phyloP scores from a whole-genome alignment of 2,113 vertebrate genomes.

The Castor canadensis region DNA sequence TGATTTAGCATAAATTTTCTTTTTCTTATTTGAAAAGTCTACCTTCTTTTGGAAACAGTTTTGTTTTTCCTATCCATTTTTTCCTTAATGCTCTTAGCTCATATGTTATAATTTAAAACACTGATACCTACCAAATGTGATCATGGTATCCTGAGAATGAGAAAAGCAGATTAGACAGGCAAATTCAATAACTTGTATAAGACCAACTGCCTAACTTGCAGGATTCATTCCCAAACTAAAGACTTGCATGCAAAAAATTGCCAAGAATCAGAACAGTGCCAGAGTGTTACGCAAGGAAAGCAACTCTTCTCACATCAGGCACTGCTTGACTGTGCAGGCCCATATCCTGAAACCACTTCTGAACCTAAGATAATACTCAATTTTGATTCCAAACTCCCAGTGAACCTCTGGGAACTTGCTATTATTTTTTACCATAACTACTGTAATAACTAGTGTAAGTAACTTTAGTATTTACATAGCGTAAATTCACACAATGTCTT shows the following conservation, averaged over 20 bases:
- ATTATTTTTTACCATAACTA: background rate
- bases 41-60: background rate
- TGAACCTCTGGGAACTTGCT: background rate
- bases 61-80: background rate
- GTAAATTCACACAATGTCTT: background rate
- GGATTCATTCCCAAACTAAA: background rate
- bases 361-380: no score
- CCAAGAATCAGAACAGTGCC: background rate
- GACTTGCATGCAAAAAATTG: no score
- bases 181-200: background rate
- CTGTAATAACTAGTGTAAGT: no score
- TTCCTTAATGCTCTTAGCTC: background rate
- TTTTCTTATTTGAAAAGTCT: background rate
- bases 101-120: background rate
- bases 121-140: background rate
- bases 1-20: background rate
- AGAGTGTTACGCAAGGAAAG: background rate
- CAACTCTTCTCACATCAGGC: no score
- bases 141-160: background rate
- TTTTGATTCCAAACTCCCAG: background rate
- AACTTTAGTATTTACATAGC: no score
- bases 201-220: background rate
- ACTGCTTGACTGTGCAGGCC: background rate
- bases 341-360: background rate
- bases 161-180: background rate